Conservation (phyloP, 1,140 invertebrate genomes). For the Camponotus vicinus region DNA sequence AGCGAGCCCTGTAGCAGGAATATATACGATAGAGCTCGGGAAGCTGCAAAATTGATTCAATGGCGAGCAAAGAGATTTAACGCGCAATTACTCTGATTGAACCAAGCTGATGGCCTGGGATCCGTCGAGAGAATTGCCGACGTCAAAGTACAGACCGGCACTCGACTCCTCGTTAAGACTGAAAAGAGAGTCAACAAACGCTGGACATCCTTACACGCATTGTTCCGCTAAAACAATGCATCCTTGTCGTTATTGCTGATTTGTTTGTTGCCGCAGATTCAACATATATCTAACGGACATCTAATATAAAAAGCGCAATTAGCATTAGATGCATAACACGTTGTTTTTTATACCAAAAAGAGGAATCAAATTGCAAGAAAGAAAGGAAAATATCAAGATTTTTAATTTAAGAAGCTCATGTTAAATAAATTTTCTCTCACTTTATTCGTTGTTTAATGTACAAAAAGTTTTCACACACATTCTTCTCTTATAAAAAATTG, state of each 20-base stretch:
- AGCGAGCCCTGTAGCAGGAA: constrained; percentile 7
- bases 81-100: constrained; percentile 81
- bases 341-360: neutral
- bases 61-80: constrained; percentile 75
- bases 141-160: constrained; percentile 73
- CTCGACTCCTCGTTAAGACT: constrained; percentile 66
- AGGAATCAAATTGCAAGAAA: neutral
- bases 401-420: neutral
- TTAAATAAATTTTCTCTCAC: neutral
- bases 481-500: neutral
- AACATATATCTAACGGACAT: neutral
- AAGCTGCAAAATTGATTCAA: constrained; percentile 76
- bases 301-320: neutral
- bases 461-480: neutral
- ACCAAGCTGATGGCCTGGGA: constrained; percentile 54
- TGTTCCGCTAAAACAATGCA: neutral
- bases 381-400: neutral
- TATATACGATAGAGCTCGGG: constrained; percentile 40
- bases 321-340: neutral
- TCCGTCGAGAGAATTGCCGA: constrained; percentile 53
- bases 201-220: constrained; percentile 45
- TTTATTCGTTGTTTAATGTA: neutral
- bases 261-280: constrained; percentile 4
- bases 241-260: constrained; percentile 38
- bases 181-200: constrained; percentile 65